Conservation (phyloP, 2,797 vertebrate species). For the Chrosomus eos region DNA sequence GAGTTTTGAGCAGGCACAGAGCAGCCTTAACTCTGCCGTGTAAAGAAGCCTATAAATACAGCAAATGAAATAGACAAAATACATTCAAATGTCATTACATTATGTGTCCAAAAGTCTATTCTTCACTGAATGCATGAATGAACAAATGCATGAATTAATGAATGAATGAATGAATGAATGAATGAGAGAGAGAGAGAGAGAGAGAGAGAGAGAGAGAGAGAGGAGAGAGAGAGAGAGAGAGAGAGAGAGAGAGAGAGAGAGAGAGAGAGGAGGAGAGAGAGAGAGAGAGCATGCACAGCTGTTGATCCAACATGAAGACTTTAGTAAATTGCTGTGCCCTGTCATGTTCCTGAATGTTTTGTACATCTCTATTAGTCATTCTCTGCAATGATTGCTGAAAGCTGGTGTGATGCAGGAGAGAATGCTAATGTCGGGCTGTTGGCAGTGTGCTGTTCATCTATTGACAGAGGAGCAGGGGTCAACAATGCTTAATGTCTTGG, state of each 20-base stretch:
- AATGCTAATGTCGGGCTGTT: constrained; percentile 26
- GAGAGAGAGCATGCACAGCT: neutral
- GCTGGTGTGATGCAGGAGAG: constrained; percentile 16
- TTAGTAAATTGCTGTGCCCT: neutral
- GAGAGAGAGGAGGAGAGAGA: too few relatives aligned
- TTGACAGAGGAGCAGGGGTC: constrained; percentile 43
- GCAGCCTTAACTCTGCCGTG: too few relatives aligned
- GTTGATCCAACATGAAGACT: neutral
- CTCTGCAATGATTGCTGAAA: neutral
- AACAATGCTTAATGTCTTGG: constrained; percentile 48
- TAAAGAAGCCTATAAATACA: too few relatives aligned
- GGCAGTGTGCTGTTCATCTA: constrained; percentile 28
- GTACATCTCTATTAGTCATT: neutral
- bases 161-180: neutral
- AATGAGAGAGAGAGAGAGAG: too few relatives aligned
- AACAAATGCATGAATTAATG: neutral
- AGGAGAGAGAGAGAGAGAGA: too few relatives aligned
- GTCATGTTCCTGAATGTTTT: neutral
- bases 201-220: too few relatives aligned
- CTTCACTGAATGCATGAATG: neutral
- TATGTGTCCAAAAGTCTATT: neutral
- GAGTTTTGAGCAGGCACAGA: too few relatives aligned
- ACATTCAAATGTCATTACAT: neutral
- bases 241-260: too few relatives aligned
- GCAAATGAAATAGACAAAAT: neutral